Conservation (phyloP, 2,797 vertebrate species). For the Cossypha dichroa region DNA sequence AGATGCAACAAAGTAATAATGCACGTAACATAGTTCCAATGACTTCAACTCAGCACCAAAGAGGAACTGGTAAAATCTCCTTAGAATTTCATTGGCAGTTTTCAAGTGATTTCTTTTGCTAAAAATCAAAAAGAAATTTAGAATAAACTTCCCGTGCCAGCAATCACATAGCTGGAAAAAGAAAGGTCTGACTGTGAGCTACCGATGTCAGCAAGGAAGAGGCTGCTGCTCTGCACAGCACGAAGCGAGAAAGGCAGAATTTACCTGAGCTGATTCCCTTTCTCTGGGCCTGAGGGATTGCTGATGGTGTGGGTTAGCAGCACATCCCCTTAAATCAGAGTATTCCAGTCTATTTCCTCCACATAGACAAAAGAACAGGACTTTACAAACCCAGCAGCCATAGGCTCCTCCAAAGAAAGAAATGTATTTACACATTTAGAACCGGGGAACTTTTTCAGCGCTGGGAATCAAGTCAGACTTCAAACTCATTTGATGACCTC, state of each 20-base stretch:
- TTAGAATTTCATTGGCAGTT: constrained; percentile 11
- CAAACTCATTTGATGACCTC: background rate
- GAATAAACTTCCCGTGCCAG: background rate
- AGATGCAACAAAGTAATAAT: constrained; percentile 48
- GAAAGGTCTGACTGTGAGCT: background rate
- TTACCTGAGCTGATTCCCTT: background rate
- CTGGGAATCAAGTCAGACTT: background rate
- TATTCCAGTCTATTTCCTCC: background rate
- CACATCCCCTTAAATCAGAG: background rate
- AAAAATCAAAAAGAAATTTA: constrained; percentile 30
- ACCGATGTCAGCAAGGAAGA: constrained; percentile 5
- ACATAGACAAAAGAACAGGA: background rate
- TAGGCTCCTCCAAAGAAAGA: background rate
- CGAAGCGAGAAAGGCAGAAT: background rate
- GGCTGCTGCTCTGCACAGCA: background rate
- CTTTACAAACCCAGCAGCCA: constrained; percentile 13
- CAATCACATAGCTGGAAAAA: background rate
- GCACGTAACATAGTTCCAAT: constrained; percentile 44
- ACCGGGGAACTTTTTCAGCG: background rate
- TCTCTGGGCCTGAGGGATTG: background rate
- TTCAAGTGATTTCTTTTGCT: background rate
- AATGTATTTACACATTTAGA: background rate
- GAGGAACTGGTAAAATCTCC: constrained; percentile 45
- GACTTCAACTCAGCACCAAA: constrained; percentile 49
- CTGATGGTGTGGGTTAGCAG: background rate